Evolutionary conservation across 2,888 invertebrate species (phyloP), one percentile per base, ranked within the genome.

Genomic region (Linyphia triangularis): DNA sequence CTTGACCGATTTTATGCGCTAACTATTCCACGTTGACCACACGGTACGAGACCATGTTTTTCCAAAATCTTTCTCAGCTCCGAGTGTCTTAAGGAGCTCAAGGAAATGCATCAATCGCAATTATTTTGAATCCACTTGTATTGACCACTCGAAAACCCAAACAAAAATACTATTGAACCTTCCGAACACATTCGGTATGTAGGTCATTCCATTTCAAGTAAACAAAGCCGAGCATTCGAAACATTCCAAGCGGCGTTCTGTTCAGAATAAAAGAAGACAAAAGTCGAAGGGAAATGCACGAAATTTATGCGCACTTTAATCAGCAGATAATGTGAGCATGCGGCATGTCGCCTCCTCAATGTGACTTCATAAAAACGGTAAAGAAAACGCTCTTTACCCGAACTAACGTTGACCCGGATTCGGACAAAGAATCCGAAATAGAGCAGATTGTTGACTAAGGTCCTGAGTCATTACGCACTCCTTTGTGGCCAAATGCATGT

Each of bases 241-340:
- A 57, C 30, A n/a, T 51, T 59, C 30, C 37, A 28, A 83, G 73
- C 19, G 73, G 24, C 28, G 57, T 83, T 77, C 26, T 28, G 59
- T 69, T 33, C 70, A 19, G 22, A 22, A 65, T 28, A 59, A 40
- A 70, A 70, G 77, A 43, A 78, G 40, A 78, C 70, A 40, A 61
- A 69, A 70, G 51, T n/a, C 51, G 51, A 13, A n/a, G 70, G 24
- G 16, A 77, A 57, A 51, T 40, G 37, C 33, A 22, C 16, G 33
- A 81, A 81, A 81, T 81, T 57, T 59, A 81, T 69, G 69, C 81
- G 57, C 81, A 69, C 69, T 26, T 81, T 70, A 81, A 69, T 70
- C 81, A 59, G 57, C 26, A 33, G 69, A 81, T 81, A 81, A 70
- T 57, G 70, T 24, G 81, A n/a, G 69, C 81, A 57, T 70, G 33